Evolutionary conservation across 1,140 invertebrate genomes (phyloP).

Genomic region (Dinoponera quadriceps): DNA sequence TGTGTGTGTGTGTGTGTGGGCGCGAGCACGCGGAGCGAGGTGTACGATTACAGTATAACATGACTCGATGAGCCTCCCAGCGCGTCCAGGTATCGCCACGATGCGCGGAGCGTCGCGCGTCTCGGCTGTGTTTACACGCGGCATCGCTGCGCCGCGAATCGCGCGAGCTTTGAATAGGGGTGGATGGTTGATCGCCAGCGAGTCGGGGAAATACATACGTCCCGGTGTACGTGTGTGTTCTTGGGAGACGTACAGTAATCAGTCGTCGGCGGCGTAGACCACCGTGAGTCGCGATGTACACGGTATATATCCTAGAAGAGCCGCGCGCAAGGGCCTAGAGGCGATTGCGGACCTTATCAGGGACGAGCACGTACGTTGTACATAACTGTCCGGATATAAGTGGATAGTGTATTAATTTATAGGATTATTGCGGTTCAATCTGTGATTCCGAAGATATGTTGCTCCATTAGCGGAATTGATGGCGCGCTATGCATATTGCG

Average conservation of each 20-base stretch:
- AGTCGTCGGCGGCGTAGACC: slow-evolving; percentile 45
- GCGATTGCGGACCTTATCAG: slow-evolving; percentile 45
- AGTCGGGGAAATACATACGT: slow-evolving; percentile 30
- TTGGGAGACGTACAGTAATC: slow-evolving; percentile 53
- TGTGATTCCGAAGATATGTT: slow-evolving; percentile 32
- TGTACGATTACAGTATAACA: slow-evolving; percentile 72
- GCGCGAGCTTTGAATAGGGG: slow-evolving; percentile 25
- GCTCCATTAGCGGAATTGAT: slow-evolving; percentile 26
- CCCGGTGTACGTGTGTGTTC: slow-evolving; percentile 27
- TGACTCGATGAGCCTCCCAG: slow-evolving; percentile 54
- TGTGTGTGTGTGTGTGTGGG: background rate
- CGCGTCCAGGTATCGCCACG: slow-evolving; percentile 35
- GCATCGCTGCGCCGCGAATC: slow-evolving; percentile 9
- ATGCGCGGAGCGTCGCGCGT: slow-evolving; percentile 27
- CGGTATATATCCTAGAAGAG: slow-evolving; percentile 16
- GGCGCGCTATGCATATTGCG: background rate
- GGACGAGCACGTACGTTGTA: slow-evolving; percentile 11
- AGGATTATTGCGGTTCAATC: slow-evolving; percentile 43
- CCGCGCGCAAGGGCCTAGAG: slow-evolving; percentile 14
- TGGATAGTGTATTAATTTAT: slow-evolving; percentile 38
- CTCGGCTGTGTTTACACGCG: slow-evolving; percentile 46
- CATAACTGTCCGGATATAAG: slow-evolving; percentile 39
- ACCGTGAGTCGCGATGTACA: slow-evolving; percentile 43
- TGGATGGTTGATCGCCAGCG: slow-evolving; percentile 37
- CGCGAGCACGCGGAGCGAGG: slow-evolving; percentile 10